These are phyloP conservation scores for Portunus trituberculatus DNA, from an alignment of 1,140 invertebrate genomes.

Conservation along the genomic window DNA sequence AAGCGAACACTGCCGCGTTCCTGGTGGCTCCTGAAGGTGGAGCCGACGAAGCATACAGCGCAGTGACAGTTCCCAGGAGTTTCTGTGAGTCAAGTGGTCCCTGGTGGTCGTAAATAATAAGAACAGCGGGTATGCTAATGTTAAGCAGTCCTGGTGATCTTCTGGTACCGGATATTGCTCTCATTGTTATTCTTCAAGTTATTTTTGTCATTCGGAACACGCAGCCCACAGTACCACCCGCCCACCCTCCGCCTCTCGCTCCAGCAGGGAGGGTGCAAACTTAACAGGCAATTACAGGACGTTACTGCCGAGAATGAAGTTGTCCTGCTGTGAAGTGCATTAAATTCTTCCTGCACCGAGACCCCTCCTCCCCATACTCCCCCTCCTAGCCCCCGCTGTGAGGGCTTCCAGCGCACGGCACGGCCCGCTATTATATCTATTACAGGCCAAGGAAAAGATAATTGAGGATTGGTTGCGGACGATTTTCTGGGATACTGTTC, in stretches of 20 bases:
- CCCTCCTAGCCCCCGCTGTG: background rate
- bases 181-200: background rate
- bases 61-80: background rate
- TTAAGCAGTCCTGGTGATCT: background rate
- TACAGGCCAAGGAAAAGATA: background rate
- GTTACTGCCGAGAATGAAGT: background rate
- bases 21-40: background rate
- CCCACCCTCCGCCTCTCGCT: background rate
- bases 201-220: background rate
- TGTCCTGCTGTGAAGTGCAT: background rate
- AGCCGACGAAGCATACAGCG: background rate
- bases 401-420: background rate
- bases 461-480: conserved; percentile 5
- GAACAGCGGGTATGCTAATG: background rate
- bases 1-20: conserved; percentile 29
- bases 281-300: background rate
- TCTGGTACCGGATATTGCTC: background rate
- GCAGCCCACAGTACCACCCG: background rate
- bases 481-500: background rate
- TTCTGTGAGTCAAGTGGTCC: background rate
- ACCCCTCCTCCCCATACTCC: no score
- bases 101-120: background rate
- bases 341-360: background rate
- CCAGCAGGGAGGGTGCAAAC: background rate
- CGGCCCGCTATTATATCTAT: background rate